These are phyloP conservation scores for Burhinus oedicnemus DNA, from an alignment of 2,113 vertebrate species.

Conservation along the genomic window DNA sequence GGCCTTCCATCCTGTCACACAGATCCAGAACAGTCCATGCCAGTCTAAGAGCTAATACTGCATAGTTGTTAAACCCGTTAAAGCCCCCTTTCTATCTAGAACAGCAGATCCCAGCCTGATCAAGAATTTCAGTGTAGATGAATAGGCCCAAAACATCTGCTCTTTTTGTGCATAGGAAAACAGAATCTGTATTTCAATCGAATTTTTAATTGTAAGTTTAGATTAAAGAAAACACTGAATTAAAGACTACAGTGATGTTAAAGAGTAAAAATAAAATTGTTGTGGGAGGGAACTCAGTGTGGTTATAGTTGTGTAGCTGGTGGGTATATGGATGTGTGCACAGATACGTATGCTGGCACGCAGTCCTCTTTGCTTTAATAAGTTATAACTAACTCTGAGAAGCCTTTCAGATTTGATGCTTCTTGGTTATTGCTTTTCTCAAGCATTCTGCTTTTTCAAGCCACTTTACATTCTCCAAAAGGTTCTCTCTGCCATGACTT, in stretches of 20 bases:
- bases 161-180: not conserved
- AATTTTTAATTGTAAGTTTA: not conserved
- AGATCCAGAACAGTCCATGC: not conserved
- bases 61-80: not conserved
- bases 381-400: not conserved
- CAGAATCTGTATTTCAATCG: not conserved
- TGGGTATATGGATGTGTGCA: not conserved
- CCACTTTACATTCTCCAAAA: not conserved
- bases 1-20: not conserved
- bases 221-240: not conserved
- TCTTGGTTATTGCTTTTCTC: not conserved
- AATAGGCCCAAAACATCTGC: not conserved
- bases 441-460: not conserved
- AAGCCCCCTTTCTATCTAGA: not conserved
- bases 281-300: not conserved
- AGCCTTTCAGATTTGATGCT: not conserved
- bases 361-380: not conserved
- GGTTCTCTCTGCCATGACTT: not conserved
- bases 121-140: not conserved
- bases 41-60: not conserved
- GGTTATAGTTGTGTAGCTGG: not conserved
- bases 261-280: not conserved
- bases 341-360: not conserved
- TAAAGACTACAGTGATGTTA: not conserved
- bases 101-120: not conserved